A percentile compares a stretch with the other conserved stretches of the same genome.
Evolutionary conservation across 2,113 vertebrate species (phyloP).

Genomic region (Piprites chloris): DNA sequence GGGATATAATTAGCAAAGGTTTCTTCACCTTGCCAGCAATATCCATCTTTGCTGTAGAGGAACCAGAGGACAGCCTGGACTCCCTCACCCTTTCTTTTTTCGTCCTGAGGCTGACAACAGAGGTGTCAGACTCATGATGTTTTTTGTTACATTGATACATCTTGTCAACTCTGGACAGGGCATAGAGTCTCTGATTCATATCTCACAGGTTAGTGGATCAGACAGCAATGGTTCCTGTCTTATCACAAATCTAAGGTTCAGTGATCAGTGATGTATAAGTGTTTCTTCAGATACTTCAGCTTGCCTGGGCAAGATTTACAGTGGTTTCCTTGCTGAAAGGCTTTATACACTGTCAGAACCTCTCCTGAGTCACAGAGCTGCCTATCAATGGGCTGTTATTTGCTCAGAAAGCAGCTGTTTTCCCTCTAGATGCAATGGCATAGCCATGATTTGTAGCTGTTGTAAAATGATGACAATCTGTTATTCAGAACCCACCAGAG

Average conservation of each 20-base stretch:
- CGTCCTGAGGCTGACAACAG: background rate
- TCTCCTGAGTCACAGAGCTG: constrained; percentile 2
- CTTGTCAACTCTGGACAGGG: background rate
- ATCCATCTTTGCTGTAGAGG: background rate
- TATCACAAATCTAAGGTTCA: constrained; percentile 12
- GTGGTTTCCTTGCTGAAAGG: background rate
- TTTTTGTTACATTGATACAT: background rate
- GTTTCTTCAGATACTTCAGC: constrained; percentile 30
- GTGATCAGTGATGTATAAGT: constrained; percentile 34
- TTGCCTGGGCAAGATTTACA: constrained; percentile 42
- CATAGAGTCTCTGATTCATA: constrained; percentile 2
- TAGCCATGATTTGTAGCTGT: background rate
- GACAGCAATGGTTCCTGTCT: constrained; percentile 30
- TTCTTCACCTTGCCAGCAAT: background rate
- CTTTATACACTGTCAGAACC: constrained; percentile 17
- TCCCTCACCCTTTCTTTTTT: background rate
- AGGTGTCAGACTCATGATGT: background rate
- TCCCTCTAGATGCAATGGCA: background rate
- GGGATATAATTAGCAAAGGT: background rate
- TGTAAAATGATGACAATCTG: constrained; percentile 31
- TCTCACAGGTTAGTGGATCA: background rate
- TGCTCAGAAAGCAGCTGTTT: constrained; percentile 45
- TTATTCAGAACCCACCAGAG: background rate
- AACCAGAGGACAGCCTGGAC: background rate
- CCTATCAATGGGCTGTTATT: background rate